A percentile compares a stretch with the other conserved stretches of the same genome.
These are phyloP conservation scores for Gymnarchus niloticus DNA, from an alignment of 2,113 vertebrate genomes.

Conservation along the genomic window DNA sequence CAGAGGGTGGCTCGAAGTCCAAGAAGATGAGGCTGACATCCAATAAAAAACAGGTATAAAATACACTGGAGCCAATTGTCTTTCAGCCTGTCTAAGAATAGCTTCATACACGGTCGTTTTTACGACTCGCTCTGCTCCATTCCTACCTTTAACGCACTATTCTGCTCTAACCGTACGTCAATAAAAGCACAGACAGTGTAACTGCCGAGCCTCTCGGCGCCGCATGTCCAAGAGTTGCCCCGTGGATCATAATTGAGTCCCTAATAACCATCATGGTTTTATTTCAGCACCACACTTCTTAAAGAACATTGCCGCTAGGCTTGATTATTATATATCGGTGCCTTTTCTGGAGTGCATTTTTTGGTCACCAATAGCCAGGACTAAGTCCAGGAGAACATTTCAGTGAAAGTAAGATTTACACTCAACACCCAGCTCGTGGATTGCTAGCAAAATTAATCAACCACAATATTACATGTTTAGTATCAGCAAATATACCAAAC, in stretches of 20 bases:
- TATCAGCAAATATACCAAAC: no score
- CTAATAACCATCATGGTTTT: not conserved
- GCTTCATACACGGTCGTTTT: not conserved
- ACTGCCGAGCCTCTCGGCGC: not conserved
- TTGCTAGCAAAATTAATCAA: not conserved
- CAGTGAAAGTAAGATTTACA: not conserved
- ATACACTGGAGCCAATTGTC: not conserved
- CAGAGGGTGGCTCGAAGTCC: not conserved
- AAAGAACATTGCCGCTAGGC: not conserved
- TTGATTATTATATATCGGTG: slow-evolving; percentile 8
- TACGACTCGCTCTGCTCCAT: not conserved
- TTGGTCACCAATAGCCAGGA: not conserved
- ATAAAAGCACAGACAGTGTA: not conserved
- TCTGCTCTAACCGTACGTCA: slow-evolving; percentile 1
- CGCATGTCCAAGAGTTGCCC: not conserved
- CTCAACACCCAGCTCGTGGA: not conserved
- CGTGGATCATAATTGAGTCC: not conserved
- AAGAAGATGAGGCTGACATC: not conserved
- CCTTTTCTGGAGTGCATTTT: not conserved
- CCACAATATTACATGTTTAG: not conserved
- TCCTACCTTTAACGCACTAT: not conserved
- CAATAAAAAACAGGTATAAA: slow-evolving; percentile 4
- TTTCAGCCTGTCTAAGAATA: not conserved
- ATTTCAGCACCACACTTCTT: slow-evolving; percentile 6
- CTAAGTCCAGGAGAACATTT: not conserved